A percentile compares a stretch with the other conserved stretches of the same genome.
Evolutionary conservation across 2,888 invertebrate species (phyloP).

Genomic region (Diabrotica balteata): DNA sequence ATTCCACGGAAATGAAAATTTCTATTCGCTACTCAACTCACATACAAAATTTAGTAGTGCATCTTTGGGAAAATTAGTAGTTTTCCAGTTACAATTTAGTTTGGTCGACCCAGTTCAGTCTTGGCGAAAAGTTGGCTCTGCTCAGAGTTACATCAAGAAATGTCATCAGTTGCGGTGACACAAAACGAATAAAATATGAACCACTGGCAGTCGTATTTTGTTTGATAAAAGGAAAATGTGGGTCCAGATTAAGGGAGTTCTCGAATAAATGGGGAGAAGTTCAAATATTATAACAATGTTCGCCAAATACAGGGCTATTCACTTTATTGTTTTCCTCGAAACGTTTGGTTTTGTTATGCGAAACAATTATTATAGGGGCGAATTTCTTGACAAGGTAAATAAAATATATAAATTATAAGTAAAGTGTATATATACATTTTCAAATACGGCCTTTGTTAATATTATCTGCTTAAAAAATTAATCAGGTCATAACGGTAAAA

Average conservation of each 20-base stretch:
- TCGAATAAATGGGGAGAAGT: not conserved
- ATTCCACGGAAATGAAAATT: not conserved
- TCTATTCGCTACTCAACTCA: not conserved
- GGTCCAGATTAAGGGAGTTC: not conserved
- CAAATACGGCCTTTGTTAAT: too few relatives aligned
- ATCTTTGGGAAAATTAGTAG: conserved; percentile 20
- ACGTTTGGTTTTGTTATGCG: too few relatives aligned
- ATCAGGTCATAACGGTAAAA: too few relatives aligned
- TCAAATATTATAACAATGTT: not conserved
- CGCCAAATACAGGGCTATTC: too few relatives aligned
- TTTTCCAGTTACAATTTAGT: conserved; percentile 16
- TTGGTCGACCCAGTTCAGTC: conserved; percentile 18
- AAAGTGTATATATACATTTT: too few relatives aligned
- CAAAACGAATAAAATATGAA: conserved; percentile 15
- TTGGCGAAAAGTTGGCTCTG: conserved; percentile 11
- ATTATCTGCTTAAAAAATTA: too few relatives aligned
- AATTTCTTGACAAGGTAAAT: too few relatives aligned
- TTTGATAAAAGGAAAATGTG: conserved; percentile 6
- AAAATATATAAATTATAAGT: too few relatives aligned
- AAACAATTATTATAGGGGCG: too few relatives aligned
- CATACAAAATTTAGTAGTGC: conserved; percentile 15
- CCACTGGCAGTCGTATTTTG: not conserved
- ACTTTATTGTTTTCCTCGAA: too few relatives aligned
- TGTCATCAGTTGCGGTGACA: conserved; percentile 18
- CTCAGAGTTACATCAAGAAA: conserved; percentile 19